Evolutionary conservation across 2,797 vertebrate genomes (phyloP), one percentile per base, ranked within the genome.

Genomic region (Borostomias antarcticus): DNA sequence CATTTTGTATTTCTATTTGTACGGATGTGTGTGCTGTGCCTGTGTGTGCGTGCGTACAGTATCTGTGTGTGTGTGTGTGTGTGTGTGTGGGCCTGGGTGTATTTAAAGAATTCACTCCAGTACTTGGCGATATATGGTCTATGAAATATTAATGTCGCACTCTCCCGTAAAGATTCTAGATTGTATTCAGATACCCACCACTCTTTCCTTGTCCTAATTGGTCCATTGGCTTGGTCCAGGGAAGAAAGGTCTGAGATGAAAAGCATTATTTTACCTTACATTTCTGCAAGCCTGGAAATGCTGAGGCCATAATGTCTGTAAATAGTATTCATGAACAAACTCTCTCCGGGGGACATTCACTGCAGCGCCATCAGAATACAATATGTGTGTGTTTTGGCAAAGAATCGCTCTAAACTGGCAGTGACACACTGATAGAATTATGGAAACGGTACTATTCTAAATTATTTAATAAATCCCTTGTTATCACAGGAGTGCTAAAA

Each of bases 91-190:
- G 11, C 52, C 25, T 72, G 43, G 32, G 59, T 76, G 67, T 84
- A 72, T 67, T 88, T 83, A 80, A 70, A 51, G 62, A 85, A 87
- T 74, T 68, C 40, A 62, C 77, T 81, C 74, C 82, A 79, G 79
- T 81, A 85, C 82, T 89, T 86, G 88, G 84, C 83, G 84, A 85
- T 89, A 86, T 84, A 66, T 85, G 67, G 65, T 59, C 58, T 58
- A 83, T 92, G 74, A 91, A 93, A 90, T 89, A 91, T 92, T 83
- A 86, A 92, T 86, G 70, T 7, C 26, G 66, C 62, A 62, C 62
- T 80, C 82, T 70, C 58, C 75, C 86, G 89, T 91, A 91, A 90
- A 87, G 86, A 89, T 85, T 90, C 86, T 90, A 90, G 90, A 91
- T 89, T 86, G 85, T 83, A 88, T 90, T 87, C 70, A 64, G 69